phyloP scores from a whole-genome alignment of 2,797 vertebrate species.

The Mormyrops boulengeri region DNA sequence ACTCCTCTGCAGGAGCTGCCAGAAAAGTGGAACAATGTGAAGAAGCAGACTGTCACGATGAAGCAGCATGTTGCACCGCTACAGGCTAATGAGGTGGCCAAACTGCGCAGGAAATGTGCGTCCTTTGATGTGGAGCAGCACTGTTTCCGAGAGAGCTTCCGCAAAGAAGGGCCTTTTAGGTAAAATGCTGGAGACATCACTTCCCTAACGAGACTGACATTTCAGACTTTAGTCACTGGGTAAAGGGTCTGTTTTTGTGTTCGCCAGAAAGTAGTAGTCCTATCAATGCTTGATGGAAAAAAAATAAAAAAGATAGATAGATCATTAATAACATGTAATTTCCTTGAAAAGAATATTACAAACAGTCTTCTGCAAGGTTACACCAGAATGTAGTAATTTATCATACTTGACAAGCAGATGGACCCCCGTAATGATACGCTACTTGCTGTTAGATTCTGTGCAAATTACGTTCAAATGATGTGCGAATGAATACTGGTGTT shows the following conservation, averaged over 20 bases:
- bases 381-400: conserved; percentile 8
- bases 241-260: neutral
- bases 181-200: conserved; percentile 35
- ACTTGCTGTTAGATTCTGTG: neutral
- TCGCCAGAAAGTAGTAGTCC: neutral
- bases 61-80: conserved; percentile 84
- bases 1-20: conserved; percentile 73
- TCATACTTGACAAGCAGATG: conserved; percentile 2
- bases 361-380: neutral
- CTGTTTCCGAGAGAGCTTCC: conserved; percentile 71
- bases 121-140: conserved; percentile 73
- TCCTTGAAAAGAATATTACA: neutral
- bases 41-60: conserved; percentile 69
- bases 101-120: conserved; percentile 68
- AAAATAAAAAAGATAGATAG: neutral
- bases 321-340: neutral
- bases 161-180: conserved; percentile 78
- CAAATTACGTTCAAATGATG: neutral
- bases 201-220: neutral
- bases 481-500: neutral
- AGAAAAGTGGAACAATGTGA: conserved; percentile 79
- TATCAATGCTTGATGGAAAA: neutral
- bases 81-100: conserved; percentile 72
- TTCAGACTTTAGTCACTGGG: neutral
- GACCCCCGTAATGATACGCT: neutral